Base-by-base conservation (phyloP, 1,140 invertebrate species). In the Aphelenchoides avenae region DNA sequence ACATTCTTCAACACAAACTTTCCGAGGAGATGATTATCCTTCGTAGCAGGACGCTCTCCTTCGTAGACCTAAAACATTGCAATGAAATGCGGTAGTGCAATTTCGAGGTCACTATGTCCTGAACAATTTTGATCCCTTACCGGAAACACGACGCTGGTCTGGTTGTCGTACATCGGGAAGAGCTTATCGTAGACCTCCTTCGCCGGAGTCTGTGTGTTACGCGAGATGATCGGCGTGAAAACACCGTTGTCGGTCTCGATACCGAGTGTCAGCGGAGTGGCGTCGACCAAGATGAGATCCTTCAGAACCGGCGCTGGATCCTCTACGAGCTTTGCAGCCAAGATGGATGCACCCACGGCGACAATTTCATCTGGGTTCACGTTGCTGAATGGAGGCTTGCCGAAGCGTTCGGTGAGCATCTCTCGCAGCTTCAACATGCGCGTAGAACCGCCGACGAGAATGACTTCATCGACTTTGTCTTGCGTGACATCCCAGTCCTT, bases 231-330 rank as follows among this genome's bases (percentile, higher is more conserved):
- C 70, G 89, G 88, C 1, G 91, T 94, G 79, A 95, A 91, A 0
- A 96, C 91, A 22, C 92, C 92, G 33, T 91, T 91, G 15, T 95
- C 83, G 33, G 92, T 96, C 82, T 93, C 92, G 75, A 94, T 96
- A 68, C 85, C 85, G 1, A 86, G 77, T 11, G 90, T 93, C 30
- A 95, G 81, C 15, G 91, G 91, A 0, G 91, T 95, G 1, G 96
- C 92, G 78, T 97, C 92, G 0, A 97, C 81, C 15, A 70, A 36
- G n/a, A 95, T 80, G 2, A 96, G 82, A 27, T 96, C 89, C 81
- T 96, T 92, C 1, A 89, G 95, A 3, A 96, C 91, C n/a, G n/a
- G n/a, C n/a, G n/a, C n/a, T n/a, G n/a, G n/a, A 83, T 95, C 89
- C 46, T 91, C 91, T 68, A 91, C 89, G 33, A 96, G 80, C 26